Evolutionary conservation across 2,888 invertebrate species (phyloP).

Genomic region (Caenorhabditis zanzibari): DNA sequence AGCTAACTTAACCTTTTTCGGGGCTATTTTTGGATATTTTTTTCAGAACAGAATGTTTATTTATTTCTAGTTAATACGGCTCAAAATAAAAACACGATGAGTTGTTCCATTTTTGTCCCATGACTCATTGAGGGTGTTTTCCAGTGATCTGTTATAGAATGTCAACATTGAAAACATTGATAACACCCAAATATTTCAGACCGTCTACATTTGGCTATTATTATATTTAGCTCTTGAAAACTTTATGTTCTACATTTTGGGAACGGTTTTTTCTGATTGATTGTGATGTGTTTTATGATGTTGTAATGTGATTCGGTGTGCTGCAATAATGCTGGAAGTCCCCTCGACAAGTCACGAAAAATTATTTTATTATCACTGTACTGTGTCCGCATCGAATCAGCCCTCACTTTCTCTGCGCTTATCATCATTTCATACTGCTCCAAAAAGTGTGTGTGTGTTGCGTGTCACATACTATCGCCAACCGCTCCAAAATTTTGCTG

Average conservation of each 20-base stretch:
- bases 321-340: conserved; percentile 39
- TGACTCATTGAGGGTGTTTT: conserved; percentile 34
- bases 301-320: conserved; percentile 21
- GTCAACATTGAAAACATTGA: conserved; percentile 47
- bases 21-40: no score
- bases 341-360: conserved; percentile 50
- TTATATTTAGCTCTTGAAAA: not conserved
- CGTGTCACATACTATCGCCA: conserved; percentile 57
- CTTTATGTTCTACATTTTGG: not conserved
- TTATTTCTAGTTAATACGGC: no score
- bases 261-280: conserved; percentile 4
- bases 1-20: no score
- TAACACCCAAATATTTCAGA: conserved; percentile 44
- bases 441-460: conserved; percentile 59
- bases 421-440: conserved; percentile 31
- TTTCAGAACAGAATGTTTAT: no score
- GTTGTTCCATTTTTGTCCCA: not conserved
- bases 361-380: conserved; percentile 43
- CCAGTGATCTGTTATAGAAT: conserved; percentile 18
- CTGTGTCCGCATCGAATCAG: conserved; percentile 48
- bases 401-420: conserved; percentile 39
- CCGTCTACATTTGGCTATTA: not conserved
- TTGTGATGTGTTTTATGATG: conserved; percentile 27
- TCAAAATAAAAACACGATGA: no score
- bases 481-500: conserved; percentile 25